Evolutionary conservation across 1,140 invertebrate genomes (phyloP), one percentile per base, ranked within the genome.

Genomic region (Plutomurus gul): DNA sequence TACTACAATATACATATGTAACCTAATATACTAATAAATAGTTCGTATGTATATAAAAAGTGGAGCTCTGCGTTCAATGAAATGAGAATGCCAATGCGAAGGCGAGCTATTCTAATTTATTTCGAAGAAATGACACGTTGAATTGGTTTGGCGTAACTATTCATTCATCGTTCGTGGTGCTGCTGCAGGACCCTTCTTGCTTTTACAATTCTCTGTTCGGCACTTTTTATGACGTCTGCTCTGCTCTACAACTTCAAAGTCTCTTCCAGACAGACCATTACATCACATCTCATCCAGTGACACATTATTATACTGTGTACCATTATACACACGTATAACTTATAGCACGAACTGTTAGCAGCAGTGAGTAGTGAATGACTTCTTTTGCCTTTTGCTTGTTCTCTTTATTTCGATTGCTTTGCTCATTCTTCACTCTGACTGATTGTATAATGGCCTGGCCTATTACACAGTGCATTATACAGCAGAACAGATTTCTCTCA

Each of bases 181-280:
- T n/a, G n/a, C n/a, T n/a, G n/a, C n/a, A n/a, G n/a, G n/a, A n/a
- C n/a, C n/a, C n/a, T n/a, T n/a, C n/a, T n/a, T n/a, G n/a, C n/a
- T n/a, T n/a, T n/a, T n/a, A n/a, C n/a, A n/a, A n/a, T n/a, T n/a
- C 56, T 65, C 56, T 36, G 36, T 65, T 65, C 56, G 56, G 56
- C 56, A 65, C 56, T 65, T 65, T 65, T 65, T 65, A 65, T 65
- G 25, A n/a, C 25, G 25, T 60, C 33, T 33, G 11, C 25, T 49
- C 47, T n/a, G 27, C 20, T 36, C 13, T n/a, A n/a, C n/a, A n/a
- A n/a, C n/a, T n/a, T 22, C 8, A 25, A 33, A 11, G 56, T 30
- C 30, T 65, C 25, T 36, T 33, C 13, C 22, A 65, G 30, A 3
- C 56, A 65, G 20, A 27, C 27, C 47, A 51, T 51, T 22, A 22